Evolutionary conservation across 2,888 invertebrate species (phyloP), one percentile per base, ranked within the genome.

Genomic region (Pristionchus mayeri): DNA sequence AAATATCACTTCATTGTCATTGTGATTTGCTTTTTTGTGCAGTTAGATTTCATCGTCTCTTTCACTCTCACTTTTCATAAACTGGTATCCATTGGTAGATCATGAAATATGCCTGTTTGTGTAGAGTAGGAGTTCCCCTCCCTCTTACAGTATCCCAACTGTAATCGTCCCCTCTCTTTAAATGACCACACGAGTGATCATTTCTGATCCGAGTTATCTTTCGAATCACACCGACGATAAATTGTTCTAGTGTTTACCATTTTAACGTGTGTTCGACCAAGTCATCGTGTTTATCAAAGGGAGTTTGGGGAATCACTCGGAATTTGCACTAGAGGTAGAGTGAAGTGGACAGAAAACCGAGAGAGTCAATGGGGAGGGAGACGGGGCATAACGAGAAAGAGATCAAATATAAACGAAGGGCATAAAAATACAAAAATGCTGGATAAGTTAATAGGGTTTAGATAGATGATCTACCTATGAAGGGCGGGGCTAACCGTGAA

Each of bases 401-500:
- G 40, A 44, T 40, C 40, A 71, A 71, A 71, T 44, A 71, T 71
- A 71, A 44, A 71, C 71, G 71, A 71, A 71, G 71, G 71, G 71
- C 71, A 71, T 71, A 40, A n/a, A 37, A 71, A 71, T 71, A 71
- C 71, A 71, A 71, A 71, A 71, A 71, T 71, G 71, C 71, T n/a
- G 71, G 71, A 71, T 71, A 71, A 71, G 71, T 71, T 71, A 71
- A 80, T 57, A 57, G 44, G 52, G 76, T 27, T 30, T 79, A 79
- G 44, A 57, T 37, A 80, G 54, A 80, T 80, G 57, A 57, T 80
- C 37, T 48, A 44, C 37, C 80, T 80, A 54, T 16, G 3, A 78
- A 30, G 48, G 30, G 76, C 37, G 44, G 44, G 80, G 80, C 80
- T 80, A 80, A 80, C 80, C 80, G 80, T 80, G 37, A 57, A 57